phyloP scores from a whole-genome alignment of 2,888 invertebrate species.

The Strigamia transsilvanica region DNA sequence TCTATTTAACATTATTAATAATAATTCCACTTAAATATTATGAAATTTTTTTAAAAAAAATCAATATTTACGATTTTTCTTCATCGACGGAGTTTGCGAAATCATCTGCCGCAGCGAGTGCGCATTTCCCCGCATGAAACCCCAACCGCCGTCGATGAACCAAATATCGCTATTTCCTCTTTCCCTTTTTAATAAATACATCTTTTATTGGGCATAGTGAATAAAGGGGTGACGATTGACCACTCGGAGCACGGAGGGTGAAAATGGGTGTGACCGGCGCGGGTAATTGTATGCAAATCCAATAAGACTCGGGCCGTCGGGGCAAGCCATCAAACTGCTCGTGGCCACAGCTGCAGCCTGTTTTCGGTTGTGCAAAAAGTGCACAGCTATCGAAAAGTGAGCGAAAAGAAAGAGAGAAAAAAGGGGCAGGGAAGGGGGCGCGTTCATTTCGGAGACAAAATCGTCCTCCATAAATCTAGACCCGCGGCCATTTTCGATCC shows the following conservation, averaged over 20 bases:
- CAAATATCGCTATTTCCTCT: no score
- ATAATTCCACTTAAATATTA: no score
- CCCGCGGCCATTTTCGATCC: slow-evolving; percentile 44
- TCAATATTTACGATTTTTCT: neutral
- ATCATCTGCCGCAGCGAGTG: no score
- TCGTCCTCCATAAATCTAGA: slow-evolving; percentile 23
- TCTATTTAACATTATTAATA: no score
- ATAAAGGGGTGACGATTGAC: slow-evolving; percentile 22
- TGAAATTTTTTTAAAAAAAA: neutral
- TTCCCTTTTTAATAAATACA: neutral
- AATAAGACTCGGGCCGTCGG: slow-evolving; percentile 9
- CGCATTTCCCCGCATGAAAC: no score
- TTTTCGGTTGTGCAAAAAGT: neutral
- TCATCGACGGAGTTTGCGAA: no score
- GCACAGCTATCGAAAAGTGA: slow-evolving; percentile 9
- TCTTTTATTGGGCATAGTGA: neutral
- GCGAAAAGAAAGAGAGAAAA: neutral
- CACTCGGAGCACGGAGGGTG: neutral
- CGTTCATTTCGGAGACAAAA: slow-evolving; percentile 39
- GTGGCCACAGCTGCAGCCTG: slow-evolving; percentile 23
- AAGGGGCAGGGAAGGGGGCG: neutral
- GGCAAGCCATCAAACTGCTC: slow-evolving; percentile 5
- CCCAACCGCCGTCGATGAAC: no score
- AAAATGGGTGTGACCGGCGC: slow-evolving; percentile 21
- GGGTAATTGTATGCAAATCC: slow-evolving; percentile 36